Base-by-base conservation (phyloP, 2,797 vertebrate genomes). In the Acomys russatus region DNA sequence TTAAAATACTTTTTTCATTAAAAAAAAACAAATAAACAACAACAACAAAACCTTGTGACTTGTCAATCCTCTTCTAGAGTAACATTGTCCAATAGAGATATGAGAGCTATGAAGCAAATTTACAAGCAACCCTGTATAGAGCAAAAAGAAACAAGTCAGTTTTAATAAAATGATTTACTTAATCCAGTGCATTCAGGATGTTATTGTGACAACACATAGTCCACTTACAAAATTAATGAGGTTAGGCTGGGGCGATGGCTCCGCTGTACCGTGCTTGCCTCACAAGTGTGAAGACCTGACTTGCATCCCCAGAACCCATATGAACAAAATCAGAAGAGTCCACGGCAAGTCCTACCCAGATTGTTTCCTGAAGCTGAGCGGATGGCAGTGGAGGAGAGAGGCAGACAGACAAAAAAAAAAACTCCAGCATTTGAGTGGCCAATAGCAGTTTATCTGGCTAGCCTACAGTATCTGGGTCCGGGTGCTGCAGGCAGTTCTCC, bases 141-240 rank as follows among this genome's bases (percentile, higher is more conserved):
- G 49, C 17, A 30, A 54, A 86, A 94, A 54, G 14, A 92, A 94
- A 91, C 14, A 77, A 61, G 3, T 59, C 61, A 51, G 88, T 56
- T 71, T 88, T 78, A 77, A 84, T 54, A 44, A 90, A 71, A 20
- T 61, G 86, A 38, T 87, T 88, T 56, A 86, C 56, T 90, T 90
- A 95, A 76, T 1, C 9, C 0, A 7, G 6, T 28, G 18, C 22
- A 71, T 63, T 86, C 59, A 54, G 79, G 85, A 38, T 76, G 59
- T 87, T 87, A 61, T 44, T 64, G 64, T 70, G 15, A 82, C 14
- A 90, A 76, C 8, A 49, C 25, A 23, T 8, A n/a, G 80, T 28
- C 14, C 9, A 20, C 23, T 84, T 84, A 77, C 44, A 0, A 54
- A 76, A 66, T 59, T 84, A 71, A 49, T 92, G 44, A 44, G 10